A percentile compares a stretch with the other conserved stretches of the same genome.
Evolutionary conservation across 2,888 invertebrate species (phyloP).

Genomic region (Horisme vitalbata): DNA sequence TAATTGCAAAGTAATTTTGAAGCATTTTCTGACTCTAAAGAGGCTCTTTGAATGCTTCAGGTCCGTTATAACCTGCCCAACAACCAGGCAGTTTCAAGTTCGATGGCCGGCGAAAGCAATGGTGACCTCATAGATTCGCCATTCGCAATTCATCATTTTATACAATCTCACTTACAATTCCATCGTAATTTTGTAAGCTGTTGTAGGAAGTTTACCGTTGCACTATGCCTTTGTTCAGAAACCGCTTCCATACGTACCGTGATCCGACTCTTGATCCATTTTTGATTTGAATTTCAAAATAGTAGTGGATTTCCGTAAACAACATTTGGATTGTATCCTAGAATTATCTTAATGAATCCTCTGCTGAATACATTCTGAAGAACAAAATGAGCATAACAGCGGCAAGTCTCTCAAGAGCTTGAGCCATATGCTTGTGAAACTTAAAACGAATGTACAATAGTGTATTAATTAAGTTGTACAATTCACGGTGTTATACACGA

Average conservation of each 20-base stretch:
- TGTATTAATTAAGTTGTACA: too few species aligned
- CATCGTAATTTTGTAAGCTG: conserved; percentile 41
- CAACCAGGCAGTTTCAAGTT: conserved; percentile 63
- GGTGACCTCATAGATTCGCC: conserved; percentile 71
- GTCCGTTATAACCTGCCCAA: conserved; percentile 71
- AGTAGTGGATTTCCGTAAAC: conserved; percentile 4
- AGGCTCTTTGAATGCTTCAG: conserved; percentile 50
- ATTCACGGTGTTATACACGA: too few species aligned
- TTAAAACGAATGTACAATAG: too few species aligned
- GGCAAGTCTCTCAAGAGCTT: too few species aligned
- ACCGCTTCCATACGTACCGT: conserved; percentile 16
- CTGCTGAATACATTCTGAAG: too few species aligned
- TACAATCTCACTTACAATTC: conserved; percentile 54
- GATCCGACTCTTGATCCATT: conserved; percentile 10
- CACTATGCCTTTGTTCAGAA: conserved; percentile 10
- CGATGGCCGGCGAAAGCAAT: conserved; percentile 74
- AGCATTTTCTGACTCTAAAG: conserved; percentile 45
- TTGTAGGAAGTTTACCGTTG: conserved; percentile 39
- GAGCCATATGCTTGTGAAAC: too few species aligned
- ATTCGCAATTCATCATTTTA: conserved; percentile 75
- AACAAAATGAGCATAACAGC: too few species aligned
- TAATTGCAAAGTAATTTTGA: conserved; percentile 40
- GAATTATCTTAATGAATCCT: too few species aligned
- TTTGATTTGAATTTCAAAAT: conserved; percentile 18
- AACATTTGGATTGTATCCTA: not conserved